Percentiles rank a stretch among this genome's conserved stretches.
Conservation (phyloP, 2,888 invertebrate species). For the Diploptera punctata region DNA sequence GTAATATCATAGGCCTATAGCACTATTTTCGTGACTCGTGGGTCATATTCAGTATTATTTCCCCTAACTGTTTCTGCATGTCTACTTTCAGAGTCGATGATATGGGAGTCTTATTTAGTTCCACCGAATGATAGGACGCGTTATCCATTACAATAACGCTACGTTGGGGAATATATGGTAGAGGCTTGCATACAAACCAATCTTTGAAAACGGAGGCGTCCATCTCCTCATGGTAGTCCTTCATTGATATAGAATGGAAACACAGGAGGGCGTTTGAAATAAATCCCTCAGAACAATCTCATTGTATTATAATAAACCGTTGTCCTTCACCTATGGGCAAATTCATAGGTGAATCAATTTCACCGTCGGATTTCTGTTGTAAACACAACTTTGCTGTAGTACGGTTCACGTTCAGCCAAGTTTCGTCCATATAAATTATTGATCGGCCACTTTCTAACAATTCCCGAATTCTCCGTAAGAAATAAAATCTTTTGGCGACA, state of each 20-base stretch:
- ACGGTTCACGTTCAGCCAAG: slow-evolving; percentile 7
- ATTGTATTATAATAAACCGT: background rate
- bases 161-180: slow-evolving; percentile 3
- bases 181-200: background rate
- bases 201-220: background rate
- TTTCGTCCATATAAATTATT: slow-evolving; percentile 14
- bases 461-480: background rate
- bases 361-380: background rate
- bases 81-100: background rate
- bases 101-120: slow-evolving; percentile 1
- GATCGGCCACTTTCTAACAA: background rate
- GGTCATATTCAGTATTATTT: background rate
- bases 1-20: slow-evolving; percentile 1
- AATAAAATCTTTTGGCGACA: background rate
- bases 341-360: slow-evolving; percentile 4
- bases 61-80: background rate
- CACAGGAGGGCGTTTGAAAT: background rate
- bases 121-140: slow-evolving; percentile 11
- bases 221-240: slow-evolving; percentile 9
- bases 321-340: slow-evolving; percentile 3
- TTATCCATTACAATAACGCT: background rate
- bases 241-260: background rate
- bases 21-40: background rate
- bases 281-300: background rate
- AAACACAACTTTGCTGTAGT: background rate